Conservation (phyloP, 30 jellyfish, hydroid and myxozoan species). For the Aurelia sp. region DNA sequence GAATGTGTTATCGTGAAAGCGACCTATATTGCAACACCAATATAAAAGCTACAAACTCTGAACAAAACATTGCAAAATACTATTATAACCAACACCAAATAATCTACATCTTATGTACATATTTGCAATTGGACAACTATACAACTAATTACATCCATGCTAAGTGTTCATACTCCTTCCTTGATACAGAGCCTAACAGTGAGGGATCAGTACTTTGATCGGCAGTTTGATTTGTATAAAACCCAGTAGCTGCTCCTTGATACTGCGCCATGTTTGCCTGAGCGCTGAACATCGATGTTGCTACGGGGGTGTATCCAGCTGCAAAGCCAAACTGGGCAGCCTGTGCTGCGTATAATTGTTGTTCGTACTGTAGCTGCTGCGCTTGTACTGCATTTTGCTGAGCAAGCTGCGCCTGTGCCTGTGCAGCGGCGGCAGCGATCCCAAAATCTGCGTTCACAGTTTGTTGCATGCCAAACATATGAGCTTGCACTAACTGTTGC, state of each 20-base stretch:
- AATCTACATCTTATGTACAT: conserved; percentile 21
- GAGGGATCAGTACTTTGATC: background rate
- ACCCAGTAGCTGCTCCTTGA: conserved; percentile 15
- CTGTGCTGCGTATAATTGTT: conserved; percentile 32
- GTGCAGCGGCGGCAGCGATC: too few species aligned
- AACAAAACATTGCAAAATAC: conserved; percentile 19
- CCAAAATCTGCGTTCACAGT: too few species aligned
- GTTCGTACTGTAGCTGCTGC: conserved; percentile 36
- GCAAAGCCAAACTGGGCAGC: conserved; percentile 1
- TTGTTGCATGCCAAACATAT: too few species aligned
- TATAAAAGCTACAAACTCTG: conserved; percentile 44
- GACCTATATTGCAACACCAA: background rate
- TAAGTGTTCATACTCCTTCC: conserved; percentile 61
- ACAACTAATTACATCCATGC: conserved; percentile 63
- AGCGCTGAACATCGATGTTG: conserved; percentile 2
- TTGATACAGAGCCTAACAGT: background rate
- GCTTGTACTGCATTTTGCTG: background rate
- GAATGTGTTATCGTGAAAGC: too few species aligned
- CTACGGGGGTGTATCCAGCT: conserved; percentile 8
- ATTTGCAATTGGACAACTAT: conserved; percentile 5
- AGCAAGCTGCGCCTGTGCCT: too few species aligned
- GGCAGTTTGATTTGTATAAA: conserved; percentile 9
- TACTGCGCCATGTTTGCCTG: conserved; percentile 4
- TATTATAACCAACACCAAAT: conserved; percentile 1
- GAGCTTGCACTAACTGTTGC: conserved; percentile 9